These are phyloP conservation scores for Syngnathus floridae DNA, from an alignment of 2,113 vertebrate species.

Conservation along the genomic window DNA sequence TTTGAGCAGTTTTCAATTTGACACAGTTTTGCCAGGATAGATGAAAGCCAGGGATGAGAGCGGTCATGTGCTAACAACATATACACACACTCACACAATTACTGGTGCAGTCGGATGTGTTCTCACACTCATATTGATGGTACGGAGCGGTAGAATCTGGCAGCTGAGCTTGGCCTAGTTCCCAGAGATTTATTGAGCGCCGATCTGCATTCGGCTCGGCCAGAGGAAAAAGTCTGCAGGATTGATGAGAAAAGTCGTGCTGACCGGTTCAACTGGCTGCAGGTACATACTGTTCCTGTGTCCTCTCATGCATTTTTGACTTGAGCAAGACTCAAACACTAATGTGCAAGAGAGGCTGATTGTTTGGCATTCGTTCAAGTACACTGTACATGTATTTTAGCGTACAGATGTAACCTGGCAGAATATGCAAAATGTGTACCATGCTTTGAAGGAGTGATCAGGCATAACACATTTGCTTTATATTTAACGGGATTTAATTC, in stretches of 20 bases:
- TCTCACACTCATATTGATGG: slow-evolving; percentile 26
- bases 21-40: slow-evolving; percentile 25
- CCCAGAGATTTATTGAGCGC: slow-evolving; percentile 65
- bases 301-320: slow-evolving; percentile 7
- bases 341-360: neutral
- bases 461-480: neutral
- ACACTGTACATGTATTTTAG: neutral
- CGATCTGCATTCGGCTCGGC: slow-evolving; percentile 59
- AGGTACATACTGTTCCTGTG: slow-evolving; percentile 38
- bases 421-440: neutral
- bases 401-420: neutral
- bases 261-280: slow-evolving; percentile 33
- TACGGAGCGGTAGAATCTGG: slow-evolving; percentile 35
- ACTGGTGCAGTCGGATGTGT: neutral
- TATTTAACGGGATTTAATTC: too few relatives aligned
- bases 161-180: slow-evolving; percentile 60
- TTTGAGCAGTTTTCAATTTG: slow-evolving; percentile 21
- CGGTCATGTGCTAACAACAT: slow-evolving; percentile 26
- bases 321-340: too few relatives aligned
- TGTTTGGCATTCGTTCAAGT: neutral
- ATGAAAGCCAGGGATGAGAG: slow-evolving; percentile 16
- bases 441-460: neutral
- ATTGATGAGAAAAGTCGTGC: slow-evolving; percentile 62
- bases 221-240: slow-evolving; percentile 47
- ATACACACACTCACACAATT: slow-evolving; percentile 8